A percentile compares a stretch with the other conserved stretches of the same genome.
Conservation (phyloP, 2,113 vertebrate species). For the Cranoglanis bouderius region DNA sequence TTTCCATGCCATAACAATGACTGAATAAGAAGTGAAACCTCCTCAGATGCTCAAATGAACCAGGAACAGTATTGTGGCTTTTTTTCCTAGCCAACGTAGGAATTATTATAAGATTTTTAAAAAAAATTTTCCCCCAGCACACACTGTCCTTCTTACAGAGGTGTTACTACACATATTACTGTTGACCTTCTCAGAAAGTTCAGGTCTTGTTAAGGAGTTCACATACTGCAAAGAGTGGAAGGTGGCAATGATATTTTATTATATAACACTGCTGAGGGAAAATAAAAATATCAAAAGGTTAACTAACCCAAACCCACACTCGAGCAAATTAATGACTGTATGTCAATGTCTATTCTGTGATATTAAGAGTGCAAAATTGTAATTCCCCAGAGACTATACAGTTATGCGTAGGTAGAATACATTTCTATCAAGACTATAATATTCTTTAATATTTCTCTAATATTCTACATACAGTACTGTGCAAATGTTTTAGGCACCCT, state of each 20-base stretch:
- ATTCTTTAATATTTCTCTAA: no score
- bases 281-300: constrained; percentile 25
- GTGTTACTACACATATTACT: constrained; percentile 12
- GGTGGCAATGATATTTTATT: not conserved
- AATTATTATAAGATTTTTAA: constrained; percentile 7
- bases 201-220: constrained; percentile 15
- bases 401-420: not conserved
- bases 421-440: not conserved
- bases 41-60: not conserved
- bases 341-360: not conserved
- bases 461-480: no score
- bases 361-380: not conserved
- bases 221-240: not conserved
- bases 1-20: not conserved
- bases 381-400: not conserved
- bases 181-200: constrained; percentile 13
- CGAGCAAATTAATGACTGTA: not conserved
- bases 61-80: not conserved
- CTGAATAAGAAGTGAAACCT: not conserved
- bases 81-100: not conserved
- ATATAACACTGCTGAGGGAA: not conserved
- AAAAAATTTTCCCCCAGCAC: no score
- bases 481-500: no score
- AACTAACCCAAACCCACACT: constrained; percentile 11
- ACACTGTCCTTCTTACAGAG: not conserved